A percentile compares a stretch with the other conserved stretches of the same genome.
phyloP scores from a whole-genome alignment of 2,797 vertebrate genomes.

The Acanthopagrus latus region DNA sequence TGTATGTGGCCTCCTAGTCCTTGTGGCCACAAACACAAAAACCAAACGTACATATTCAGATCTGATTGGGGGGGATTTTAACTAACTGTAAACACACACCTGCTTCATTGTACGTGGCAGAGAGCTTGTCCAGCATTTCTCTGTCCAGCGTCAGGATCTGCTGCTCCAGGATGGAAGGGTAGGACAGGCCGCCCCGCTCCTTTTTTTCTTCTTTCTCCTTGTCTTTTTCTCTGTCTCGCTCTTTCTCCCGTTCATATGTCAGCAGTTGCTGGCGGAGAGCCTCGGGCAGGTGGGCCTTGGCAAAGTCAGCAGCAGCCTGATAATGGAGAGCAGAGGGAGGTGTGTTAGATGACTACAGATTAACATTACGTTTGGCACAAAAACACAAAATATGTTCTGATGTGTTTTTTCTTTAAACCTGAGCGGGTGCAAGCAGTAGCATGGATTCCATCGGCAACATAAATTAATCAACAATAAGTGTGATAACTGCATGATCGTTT shows the following conservation, averaged over 20 bases:
- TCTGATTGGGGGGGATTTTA: background rate
- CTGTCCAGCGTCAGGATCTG: conserved; percentile 94
- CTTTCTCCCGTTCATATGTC: conserved; percentile 92
- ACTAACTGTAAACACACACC: conserved; percentile 78
- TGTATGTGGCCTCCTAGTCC: conserved; percentile 12
- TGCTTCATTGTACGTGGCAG: conserved; percentile 95
- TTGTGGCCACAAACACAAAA: conserved; percentile 10
- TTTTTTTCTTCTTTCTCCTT: conserved; percentile 88
- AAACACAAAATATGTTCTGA: conserved; percentile 9
- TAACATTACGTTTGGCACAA: background rate
- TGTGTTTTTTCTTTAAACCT: background rate
- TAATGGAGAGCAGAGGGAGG: conserved; percentile 51
- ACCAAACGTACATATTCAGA: conserved; percentile 2
- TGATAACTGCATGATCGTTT: too few relatives aligned
- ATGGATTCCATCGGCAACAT: too few relatives aligned
- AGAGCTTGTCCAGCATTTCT: conserved; percentile 95
- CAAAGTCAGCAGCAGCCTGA: conserved; percentile 96
- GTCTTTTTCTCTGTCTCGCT: conserved; percentile 79
- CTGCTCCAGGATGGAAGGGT: conserved; percentile 94
- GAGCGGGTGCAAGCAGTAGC: background rate
- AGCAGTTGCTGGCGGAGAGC: conserved; percentile 94
- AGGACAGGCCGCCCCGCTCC: conserved; percentile 85
- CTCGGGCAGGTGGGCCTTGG: conserved; percentile 92
- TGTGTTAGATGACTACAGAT: conserved; percentile 30
- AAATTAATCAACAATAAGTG: too few relatives aligned